Percentiles rank a stretch among this genome's conserved stretches.
phyloP scores from a whole-genome alignment of 2,797 vertebrate species.

The Phoebastria nigripes region DNA sequence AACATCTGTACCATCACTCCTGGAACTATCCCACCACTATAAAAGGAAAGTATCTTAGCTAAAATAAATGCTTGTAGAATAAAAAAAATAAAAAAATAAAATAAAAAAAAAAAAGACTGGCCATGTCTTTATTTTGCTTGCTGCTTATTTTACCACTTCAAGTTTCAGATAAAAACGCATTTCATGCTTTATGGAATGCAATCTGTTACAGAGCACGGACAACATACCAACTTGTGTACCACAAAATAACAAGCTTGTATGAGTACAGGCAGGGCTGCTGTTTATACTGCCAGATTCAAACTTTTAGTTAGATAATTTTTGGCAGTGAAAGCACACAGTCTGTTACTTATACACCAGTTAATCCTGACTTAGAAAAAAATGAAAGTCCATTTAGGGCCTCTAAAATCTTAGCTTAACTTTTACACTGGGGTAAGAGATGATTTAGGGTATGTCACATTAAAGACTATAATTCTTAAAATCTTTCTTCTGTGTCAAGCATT shows the following conservation, averaged over 20 bases:
- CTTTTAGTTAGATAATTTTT: slow-evolving; percentile 23
- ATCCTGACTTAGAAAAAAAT: slow-evolving; percentile 28
- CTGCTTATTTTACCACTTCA: slow-evolving; percentile 1
- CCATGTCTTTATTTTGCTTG: neutral
- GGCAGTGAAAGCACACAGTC: neutral
- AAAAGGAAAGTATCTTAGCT: neutral
- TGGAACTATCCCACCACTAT: neutral
- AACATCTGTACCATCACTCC: neutral
- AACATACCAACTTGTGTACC: neutral
- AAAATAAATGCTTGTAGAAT: neutral
- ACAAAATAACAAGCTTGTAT: neutral
- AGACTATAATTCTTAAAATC: neutral
- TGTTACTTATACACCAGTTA: slow-evolving; percentile 42
- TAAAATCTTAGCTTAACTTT: slow-evolving; percentile 59
- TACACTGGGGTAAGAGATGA: slow-evolving; percentile 35
- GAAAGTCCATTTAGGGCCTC: slow-evolving; percentile 12
- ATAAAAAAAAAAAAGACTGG: neutral
- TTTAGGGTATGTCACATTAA: neutral
- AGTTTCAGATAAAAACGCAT: slow-evolving; percentile 10
- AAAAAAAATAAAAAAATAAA: neutral
- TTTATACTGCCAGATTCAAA: slow-evolving; percentile 9
- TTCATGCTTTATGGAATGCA: slow-evolving; percentile 13
- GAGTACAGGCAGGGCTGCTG: neutral
- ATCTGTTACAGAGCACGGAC: neutral
- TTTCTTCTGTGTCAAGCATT: neutral